These are phyloP conservation scores for Melanerpes formicivorus DNA, from an alignment of 2,113 vertebrate species.

Conservation along the genomic window DNA sequence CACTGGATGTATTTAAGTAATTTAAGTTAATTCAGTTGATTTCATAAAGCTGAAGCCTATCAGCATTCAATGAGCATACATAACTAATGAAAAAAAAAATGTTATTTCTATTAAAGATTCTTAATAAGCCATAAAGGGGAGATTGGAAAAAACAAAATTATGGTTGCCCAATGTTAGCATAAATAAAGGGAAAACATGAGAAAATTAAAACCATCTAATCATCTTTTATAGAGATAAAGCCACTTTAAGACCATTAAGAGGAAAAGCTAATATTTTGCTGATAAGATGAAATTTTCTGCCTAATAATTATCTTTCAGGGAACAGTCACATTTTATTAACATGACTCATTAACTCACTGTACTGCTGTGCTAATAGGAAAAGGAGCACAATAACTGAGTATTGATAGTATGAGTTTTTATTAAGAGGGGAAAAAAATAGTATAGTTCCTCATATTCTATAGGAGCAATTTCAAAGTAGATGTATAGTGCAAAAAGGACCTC, in stretches of 20 bases:
- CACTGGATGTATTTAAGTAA: neutral
- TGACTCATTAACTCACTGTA: slow-evolving; percentile 57
- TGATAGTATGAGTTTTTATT: slow-evolving; percentile 30
- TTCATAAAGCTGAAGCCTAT: neutral
- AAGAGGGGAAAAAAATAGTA: neutral
- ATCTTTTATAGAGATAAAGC: slow-evolving; percentile 25
- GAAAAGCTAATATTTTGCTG: slow-evolving; percentile 51
- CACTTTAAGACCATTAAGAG: slow-evolving; percentile 17
- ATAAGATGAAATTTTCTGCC: slow-evolving; percentile 58
- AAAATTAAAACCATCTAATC: slow-evolving; percentile 21
- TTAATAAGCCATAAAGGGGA: neutral
- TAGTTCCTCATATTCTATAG: neutral
- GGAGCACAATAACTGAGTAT: slow-evolving; percentile 46
- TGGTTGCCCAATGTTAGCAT: neutral
- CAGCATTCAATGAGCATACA: neutral
- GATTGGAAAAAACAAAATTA: neutral
- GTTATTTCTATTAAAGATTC: neutral
- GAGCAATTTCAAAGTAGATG: slow-evolving; percentile 59
- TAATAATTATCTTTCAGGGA: slow-evolving; percentile 66
- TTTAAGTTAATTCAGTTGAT: neutral
- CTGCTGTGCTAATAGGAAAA: slow-evolving; percentile 18
- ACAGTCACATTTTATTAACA: slow-evolving; percentile 63
- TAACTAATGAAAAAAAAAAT: slow-evolving; percentile 15
- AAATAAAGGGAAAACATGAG: slow-evolving; percentile 1
- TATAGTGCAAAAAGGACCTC: neutral